A percentile compares a stretch with the other conserved stretches of the same genome.
phyloP scores from a whole-genome alignment of 2,797 vertebrate genomes.

The Mormyrus proboscirostris region DNA sequence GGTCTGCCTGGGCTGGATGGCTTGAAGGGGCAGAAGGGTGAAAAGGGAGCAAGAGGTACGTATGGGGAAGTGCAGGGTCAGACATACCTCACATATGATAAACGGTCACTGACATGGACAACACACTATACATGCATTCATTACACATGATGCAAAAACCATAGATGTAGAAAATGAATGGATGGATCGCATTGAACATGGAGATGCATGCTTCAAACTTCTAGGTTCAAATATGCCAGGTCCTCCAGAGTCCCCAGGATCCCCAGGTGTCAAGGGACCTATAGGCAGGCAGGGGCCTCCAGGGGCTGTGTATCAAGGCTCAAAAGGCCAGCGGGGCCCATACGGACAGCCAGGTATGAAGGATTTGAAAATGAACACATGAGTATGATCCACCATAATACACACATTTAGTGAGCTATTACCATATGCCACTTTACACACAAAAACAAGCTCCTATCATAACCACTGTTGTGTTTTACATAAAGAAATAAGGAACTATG shows the following conservation, averaged over 20 bases:
- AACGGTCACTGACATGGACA: not conserved
- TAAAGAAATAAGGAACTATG: not conserved
- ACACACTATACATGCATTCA: not conserved
- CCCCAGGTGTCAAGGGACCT: not conserved
- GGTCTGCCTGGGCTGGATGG: not conserved
- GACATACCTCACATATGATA: not conserved
- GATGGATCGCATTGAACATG: not conserved
- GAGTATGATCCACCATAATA: not conserved
- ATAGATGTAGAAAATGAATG: not conserved
- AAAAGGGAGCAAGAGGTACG: not conserved
- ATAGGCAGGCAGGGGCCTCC: not conserved
- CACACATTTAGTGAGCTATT: not conserved
- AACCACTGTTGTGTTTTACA: not conserved
- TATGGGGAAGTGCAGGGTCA: not conserved
- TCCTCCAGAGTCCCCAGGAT: not conserved
- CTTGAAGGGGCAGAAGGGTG: not conserved
- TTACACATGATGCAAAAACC: not conserved
- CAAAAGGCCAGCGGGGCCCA: not conserved
- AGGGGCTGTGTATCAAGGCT: not conserved
- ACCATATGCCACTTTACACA: not conserved
- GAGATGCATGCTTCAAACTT: not conserved
- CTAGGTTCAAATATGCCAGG: not conserved
- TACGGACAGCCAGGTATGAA: slow-evolving; percentile 2
- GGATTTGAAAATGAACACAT: not conserved
- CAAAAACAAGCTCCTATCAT: not conserved